Percentiles rank a stretch among this genome's conserved stretches.
phyloP scores from a whole-genome alignment of 2,888 invertebrate species.

The Ligdia adustata region DNA sequence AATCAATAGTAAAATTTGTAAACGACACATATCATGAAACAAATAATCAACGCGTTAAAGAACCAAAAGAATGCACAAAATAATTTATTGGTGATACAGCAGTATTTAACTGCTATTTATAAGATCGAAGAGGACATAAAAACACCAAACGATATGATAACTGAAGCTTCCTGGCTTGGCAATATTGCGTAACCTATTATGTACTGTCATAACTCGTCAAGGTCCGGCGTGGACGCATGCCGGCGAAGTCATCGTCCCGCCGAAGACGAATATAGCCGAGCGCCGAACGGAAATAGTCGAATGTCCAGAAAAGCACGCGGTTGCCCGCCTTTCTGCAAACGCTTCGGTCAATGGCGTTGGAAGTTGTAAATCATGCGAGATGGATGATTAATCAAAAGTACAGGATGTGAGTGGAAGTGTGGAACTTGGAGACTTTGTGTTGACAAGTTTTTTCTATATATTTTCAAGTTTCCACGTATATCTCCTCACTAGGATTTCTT shows the following conservation, averaged over 20 bases:
- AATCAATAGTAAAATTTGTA: no score
- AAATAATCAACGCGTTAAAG: no score
- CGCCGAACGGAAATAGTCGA: slow-evolving; percentile 75
- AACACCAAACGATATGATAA: slow-evolving; percentile 17
- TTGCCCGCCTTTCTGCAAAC: slow-evolving; percentile 68
- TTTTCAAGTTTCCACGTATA: no score
- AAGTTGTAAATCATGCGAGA: slow-evolving; percentile 26
- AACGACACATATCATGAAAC: no score
- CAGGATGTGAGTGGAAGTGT: slow-evolving; percentile 6
- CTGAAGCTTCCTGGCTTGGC: slow-evolving; percentile 22
- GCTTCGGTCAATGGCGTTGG: slow-evolving; percentile 60
- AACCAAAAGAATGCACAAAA: no score
- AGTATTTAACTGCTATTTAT: neutral
- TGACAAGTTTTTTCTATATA: neutral
- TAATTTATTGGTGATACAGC: no score
- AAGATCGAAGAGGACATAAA: slow-evolving; percentile 6
- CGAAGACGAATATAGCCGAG: slow-evolving; percentile 75
- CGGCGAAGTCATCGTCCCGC: slow-evolving; percentile 78
- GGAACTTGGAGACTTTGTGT: slow-evolving; percentile 5
- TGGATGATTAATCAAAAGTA: slow-evolving; percentile 15
- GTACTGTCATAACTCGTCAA: slow-evolving; percentile 57
- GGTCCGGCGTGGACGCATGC: slow-evolving; percentile 67
- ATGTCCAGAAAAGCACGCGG: slow-evolving; percentile 66
- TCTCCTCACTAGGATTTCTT: no score
- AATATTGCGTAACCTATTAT: slow-evolving; percentile 41